Base-by-base conservation (phyloP, 2,888 invertebrate genomes). In the Morpho helenor region DNA sequence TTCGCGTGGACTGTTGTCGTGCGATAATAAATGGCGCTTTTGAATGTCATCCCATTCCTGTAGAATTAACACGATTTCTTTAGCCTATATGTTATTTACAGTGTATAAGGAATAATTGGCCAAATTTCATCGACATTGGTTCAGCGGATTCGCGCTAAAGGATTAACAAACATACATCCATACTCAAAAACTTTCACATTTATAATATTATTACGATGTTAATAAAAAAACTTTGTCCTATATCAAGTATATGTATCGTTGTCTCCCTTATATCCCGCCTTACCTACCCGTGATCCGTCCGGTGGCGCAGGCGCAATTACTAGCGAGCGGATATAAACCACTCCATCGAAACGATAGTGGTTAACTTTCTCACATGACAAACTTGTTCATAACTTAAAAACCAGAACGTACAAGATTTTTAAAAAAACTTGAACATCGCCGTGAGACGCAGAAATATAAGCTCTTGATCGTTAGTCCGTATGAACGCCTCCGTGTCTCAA, bases 291-390 rank as follows among this genome's bases (percentile, higher is more conserved):
- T 62, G 63, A 63, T 62, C 63, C 57, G 62, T 63, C 64, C 60
- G 54, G 31, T 42, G 8, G 23, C 48, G 41, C 22, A 41, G 22
- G 47, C 60, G 58, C 63, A 66, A 64, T 65, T 67, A 67, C 62
- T 57, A 59, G 59, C 62, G 45, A 60, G 52, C 67, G 63, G 60
- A 65, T 60, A 62, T 65, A 67, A 67, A 67, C 65, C 61, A 65
- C 56, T 59, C 62, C 59, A 59, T 56, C 44, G 23, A 46, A 50
- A 59, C n/a, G 57, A 60, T 57, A 59, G 53, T 61, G 52, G 54
- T 59, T 53, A 41, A 51, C 48, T 56, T 63, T 61, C 61, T 57
- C 63, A 63, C 51, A 56, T 60, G 52, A 42, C 52, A 51, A 52
- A 39, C n/a, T n/a, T 9, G n/a, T 43, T 55, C 55, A 40, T 22